A percentile compares a stretch with the other conserved stretches of the same genome.
Conservation (phyloP, 2,797 vertebrate species). For the Anas capensis region DNA sequence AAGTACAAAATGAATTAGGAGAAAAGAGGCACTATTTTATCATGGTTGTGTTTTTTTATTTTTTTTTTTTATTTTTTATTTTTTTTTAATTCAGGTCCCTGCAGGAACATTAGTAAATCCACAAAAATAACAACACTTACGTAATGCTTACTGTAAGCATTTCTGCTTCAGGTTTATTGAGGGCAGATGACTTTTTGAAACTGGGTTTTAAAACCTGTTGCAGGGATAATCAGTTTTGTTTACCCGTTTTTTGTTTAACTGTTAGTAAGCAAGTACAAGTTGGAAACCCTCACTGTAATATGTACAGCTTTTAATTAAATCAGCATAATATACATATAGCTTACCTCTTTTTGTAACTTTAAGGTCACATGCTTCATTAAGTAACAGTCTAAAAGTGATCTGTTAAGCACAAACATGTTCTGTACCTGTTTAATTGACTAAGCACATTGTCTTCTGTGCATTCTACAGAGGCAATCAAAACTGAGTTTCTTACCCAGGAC, state of each 20-base stretch:
- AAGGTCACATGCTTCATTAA: not conserved
- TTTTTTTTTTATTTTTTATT: not conserved
- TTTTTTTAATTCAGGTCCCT: not conserved
- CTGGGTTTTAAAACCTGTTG: not conserved
- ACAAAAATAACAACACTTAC: not conserved
- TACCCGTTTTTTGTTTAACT: not conserved
- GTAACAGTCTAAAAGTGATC: not conserved
- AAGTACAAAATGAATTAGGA: not conserved
- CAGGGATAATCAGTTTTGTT: not conserved
- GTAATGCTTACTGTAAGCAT: not conserved
- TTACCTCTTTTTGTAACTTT: not conserved
- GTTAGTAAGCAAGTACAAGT: not conserved
- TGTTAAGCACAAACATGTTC: not conserved
- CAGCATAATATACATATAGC: not conserved
- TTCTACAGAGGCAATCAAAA: not conserved
- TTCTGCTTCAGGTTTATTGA: not conserved
- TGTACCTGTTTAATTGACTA: not conserved
- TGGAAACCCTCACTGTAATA: not conserved
- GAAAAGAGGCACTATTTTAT: not conserved
- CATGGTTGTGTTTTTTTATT: not conserved
- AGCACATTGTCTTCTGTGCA: not conserved
- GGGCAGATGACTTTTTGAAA: not conserved
- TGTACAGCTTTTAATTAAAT: not conserved
- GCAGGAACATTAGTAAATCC: not conserved
- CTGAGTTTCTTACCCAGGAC: not conserved